These are phyloP conservation scores for Andrena praecox DNA, from an alignment of 2,888 invertebrate species.

Conservation along the genomic window DNA sequence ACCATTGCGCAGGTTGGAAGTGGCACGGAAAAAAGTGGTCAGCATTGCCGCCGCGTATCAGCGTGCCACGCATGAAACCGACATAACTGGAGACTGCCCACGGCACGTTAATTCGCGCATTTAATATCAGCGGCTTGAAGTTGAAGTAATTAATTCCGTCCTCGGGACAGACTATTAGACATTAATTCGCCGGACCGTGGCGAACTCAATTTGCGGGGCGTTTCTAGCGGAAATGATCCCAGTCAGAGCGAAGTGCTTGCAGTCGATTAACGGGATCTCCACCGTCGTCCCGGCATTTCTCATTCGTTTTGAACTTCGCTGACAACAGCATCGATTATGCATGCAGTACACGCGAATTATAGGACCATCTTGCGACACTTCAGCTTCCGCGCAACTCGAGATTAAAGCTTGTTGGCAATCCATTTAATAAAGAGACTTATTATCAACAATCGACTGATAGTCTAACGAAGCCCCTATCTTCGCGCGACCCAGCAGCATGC, in stretches of 20 bases:
- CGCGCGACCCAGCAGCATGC: not conserved
- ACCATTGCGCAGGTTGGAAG: not conserved
- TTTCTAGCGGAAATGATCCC: constrained; percentile 65
- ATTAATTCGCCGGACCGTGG: constrained; percentile 65
- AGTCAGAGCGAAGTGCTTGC: constrained; percentile 59
- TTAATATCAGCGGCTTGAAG: constrained; percentile 49
- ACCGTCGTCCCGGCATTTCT: constrained; percentile 47
- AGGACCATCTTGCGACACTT: not conserved
- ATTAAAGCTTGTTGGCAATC: not conserved
- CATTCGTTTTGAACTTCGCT: constrained; percentile 58
- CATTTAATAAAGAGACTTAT: too few relatives aligned
- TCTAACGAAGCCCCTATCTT: not conserved
- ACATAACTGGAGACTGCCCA: constrained; percentile 22
- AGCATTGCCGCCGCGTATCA: not conserved
- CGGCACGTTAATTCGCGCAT: constrained; percentile 31
- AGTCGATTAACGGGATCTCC: constrained; percentile 67
- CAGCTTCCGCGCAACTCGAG: too few relatives aligned
- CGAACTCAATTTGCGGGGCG: constrained; percentile 67
- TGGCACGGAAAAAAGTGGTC: constrained; percentile 5
- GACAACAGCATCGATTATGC: constrained; percentile 41
- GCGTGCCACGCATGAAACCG: constrained; percentile 18
- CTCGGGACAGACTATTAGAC: constrained; percentile 62
- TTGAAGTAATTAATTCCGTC: constrained; percentile 66
- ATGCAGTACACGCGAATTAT: constrained; percentile 23
- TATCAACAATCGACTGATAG: not conserved